Percentiles rank a stretch among this genome's conserved stretches.
phyloP scores from a whole-genome alignment of 2,888 invertebrate species.

The Pterobdella sp. region DNA sequence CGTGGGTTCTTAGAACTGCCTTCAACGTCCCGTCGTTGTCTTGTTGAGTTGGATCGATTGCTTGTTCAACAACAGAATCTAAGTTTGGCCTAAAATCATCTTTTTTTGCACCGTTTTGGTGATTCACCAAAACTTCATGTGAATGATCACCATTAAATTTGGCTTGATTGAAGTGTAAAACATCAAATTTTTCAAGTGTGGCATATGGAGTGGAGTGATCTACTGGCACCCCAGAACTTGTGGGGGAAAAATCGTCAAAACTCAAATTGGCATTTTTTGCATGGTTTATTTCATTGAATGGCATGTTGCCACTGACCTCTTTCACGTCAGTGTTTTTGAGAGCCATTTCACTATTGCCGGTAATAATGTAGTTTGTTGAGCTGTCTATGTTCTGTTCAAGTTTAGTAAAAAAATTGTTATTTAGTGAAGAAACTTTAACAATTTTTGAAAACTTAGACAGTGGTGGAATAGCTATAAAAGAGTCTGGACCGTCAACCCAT shows the following conservation, averaged over 20 bases:
- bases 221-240: background rate
- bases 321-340: background rate
- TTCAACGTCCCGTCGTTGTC: background rate
- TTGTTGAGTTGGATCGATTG: background rate
- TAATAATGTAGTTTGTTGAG: background rate
- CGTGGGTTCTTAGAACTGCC: background rate
- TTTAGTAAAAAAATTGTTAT: no score
- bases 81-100: background rate
- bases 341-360: background rate
- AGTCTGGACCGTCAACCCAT: slow-evolving; percentile 84
- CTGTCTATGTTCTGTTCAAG: background rate
- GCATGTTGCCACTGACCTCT: background rate
- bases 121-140: background rate
- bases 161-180: background rate
- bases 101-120: background rate
- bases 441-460: slow-evolving; percentile 23
- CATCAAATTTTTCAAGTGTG: background rate
- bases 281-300: background rate
- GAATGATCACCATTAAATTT: background rate
- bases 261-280: background rate
- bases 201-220: background rate
- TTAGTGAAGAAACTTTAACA: slow-evolving; percentile 17
- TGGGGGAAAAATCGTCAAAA: background rate
- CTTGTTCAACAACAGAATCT: background rate
- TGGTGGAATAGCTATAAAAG: slow-evolving; percentile 38